Evolutionary conservation across 2,797 vertebrate species (phyloP).

Genomic region (Salmo trutta): DNA sequence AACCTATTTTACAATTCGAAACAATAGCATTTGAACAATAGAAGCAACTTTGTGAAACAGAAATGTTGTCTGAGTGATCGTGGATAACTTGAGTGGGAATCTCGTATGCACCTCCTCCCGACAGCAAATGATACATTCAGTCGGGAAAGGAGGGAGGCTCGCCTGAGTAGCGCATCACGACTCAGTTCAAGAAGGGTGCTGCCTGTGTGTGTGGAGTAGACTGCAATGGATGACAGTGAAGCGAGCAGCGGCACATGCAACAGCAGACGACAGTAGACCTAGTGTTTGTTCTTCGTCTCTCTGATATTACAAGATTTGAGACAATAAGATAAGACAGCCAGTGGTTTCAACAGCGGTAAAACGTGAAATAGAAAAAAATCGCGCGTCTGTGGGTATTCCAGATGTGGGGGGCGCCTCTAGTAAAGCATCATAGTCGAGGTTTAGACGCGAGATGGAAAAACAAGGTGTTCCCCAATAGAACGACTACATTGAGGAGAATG

Average conservation of each 20-base stretch:
- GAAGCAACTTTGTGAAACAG: conserved; percentile 12
- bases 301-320: conserved; percentile 28
- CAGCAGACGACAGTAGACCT: not conserved
- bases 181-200: conserved; percentile 49
- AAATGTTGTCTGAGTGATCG: conserved; percentile 45
- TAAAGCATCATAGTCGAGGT: conserved; percentile 69
- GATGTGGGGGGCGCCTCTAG: conserved; percentile 75
- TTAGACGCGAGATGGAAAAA: conserved; percentile 76
- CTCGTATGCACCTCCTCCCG: conserved; percentile 50
- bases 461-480: conserved; percentile 68
- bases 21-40: not conserved
- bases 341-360: conserved; percentile 14
- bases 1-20: not conserved
- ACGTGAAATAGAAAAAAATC: conserved; percentile 16
- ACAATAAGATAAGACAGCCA: not conserved
- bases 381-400: conserved; percentile 52
- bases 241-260: conserved; percentile 8
- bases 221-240: conserved; percentile 26
- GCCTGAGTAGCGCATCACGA: conserved; percentile 66
- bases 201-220: conserved; percentile 29
- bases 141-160: conserved; percentile 66
- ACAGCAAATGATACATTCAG: conserved; percentile 60
- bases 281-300: not conserved
- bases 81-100: conserved; percentile 65
- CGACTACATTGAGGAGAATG: conserved; percentile 58